Conservation (phyloP, 2,797 vertebrate species). For the Leptatherina wallacei region DNA sequence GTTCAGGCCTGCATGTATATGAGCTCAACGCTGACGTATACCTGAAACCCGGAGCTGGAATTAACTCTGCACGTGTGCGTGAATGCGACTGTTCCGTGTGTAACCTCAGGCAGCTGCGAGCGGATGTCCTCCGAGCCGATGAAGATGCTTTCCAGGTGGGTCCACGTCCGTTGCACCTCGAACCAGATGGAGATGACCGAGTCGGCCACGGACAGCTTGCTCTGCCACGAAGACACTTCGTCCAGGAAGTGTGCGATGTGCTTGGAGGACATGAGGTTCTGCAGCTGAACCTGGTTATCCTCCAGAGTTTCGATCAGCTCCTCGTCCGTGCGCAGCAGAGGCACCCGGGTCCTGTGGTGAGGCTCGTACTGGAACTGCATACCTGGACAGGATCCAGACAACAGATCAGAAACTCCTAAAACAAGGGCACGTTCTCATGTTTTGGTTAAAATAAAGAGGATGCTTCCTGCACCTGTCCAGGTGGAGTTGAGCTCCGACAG, state of each 20-base stretch:
- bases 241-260: conserved; percentile 91
- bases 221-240: conserved; percentile 93
- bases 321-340: conserved; percentile 86
- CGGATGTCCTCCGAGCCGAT: conserved; percentile 94
- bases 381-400: conserved; percentile 30
- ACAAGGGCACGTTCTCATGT: not conserved
- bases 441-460: not conserved
- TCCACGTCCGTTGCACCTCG: conserved; percentile 93
- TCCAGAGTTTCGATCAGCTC: conserved; percentile 94
- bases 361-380: conserved; percentile 92
- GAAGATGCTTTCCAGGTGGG: conserved; percentile 96
- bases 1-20: conserved; percentile 24
- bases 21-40: conserved; percentile 18
- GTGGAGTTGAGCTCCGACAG: conserved; percentile 89
- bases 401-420: not conserved
- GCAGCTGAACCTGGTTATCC: conserved; percentile 96
- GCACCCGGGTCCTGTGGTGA: conserved; percentile 84
- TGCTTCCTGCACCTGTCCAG: conserved; percentile 82
- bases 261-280: conserved; percentile 90
- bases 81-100: not conserved
- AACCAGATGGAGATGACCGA: conserved; percentile 92
- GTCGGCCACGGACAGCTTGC: conserved; percentile 86
- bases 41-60: conserved; percentile 10
- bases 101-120: conserved; percentile 93
- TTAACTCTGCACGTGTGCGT: conserved; percentile 7